Conservation (phyloP, 2,888 invertebrate genomes). For the Lasius platythorax region DNA sequence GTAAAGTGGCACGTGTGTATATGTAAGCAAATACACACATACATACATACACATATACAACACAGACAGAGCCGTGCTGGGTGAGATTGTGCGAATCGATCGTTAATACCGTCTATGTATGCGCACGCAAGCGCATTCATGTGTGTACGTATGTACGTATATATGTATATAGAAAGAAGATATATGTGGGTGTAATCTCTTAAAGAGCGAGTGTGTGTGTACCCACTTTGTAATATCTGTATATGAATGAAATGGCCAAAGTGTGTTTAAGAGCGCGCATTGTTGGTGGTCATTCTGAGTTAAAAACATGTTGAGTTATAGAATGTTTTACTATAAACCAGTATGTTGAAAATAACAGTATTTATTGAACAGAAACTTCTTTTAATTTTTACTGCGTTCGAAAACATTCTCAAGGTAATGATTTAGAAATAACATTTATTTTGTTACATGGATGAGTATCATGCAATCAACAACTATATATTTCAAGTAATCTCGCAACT, state of each 20-base stretch:
- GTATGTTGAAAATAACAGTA: conserved; percentile 50
- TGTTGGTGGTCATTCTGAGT: conserved; percentile 29
- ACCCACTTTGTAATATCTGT: conserved; percentile 39
- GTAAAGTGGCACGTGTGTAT: neutral
- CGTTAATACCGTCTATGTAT: neutral
- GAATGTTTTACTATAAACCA: conserved; percentile 27
- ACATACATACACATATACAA: neutral
- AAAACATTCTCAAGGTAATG: neutral
- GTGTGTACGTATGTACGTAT: conserved; percentile 23
- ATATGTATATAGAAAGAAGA: conserved; percentile 41
- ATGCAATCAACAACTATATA: neutral
- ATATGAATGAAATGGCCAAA: conserved; percentile 44
- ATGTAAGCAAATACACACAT: neutral
- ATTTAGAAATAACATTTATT: conserved; percentile 3
- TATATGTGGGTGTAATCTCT: neutral
- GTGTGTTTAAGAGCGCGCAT: conserved; percentile 1
- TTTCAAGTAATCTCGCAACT: neutral
- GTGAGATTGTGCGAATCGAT: conserved; percentile 31
- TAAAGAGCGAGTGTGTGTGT: neutral
- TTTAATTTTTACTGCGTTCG: neutral
- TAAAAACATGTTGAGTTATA: conserved; percentile 34
- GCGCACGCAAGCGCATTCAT: conserved; percentile 33
- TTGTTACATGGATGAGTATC: neutral
- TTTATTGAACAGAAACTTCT: conserved; percentile 35
- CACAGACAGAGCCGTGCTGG: neutral